Conservation (phyloP, 2,797 vertebrate genomes). For the Sebastolobus altivelis region DNA sequence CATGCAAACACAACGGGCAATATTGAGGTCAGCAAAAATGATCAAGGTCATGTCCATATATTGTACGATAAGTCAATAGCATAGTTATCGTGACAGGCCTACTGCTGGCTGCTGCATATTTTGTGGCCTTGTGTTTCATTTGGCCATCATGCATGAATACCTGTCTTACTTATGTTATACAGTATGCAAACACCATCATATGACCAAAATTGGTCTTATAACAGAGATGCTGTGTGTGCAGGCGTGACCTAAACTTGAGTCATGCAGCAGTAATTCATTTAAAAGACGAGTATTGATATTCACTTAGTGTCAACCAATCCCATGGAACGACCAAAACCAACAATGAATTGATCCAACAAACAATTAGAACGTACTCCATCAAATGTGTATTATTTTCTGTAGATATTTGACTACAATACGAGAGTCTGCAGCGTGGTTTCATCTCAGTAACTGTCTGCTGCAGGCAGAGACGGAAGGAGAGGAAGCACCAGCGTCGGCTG, state of each 20-base stretch:
- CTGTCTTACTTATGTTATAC: not conserved
- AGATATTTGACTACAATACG: not conserved
- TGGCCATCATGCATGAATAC: not conserved
- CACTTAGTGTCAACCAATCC: not conserved
- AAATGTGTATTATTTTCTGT: not conserved
- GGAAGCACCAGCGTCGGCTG: slow-evolving; percentile 91
- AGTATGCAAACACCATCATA: too few species aligned
- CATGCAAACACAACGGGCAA: too few species aligned
- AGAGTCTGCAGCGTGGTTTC: not conserved
- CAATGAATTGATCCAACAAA: not conserved
- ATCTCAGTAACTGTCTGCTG: not conserved
- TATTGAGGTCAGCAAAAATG: too few species aligned
- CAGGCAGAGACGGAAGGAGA: slow-evolving; percentile 94
- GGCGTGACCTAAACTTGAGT: not conserved
- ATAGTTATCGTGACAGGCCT: too few species aligned
- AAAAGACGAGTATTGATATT: too few species aligned
- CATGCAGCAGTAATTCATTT: not conserved
- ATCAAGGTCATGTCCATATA: too few species aligned
- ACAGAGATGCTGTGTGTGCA: not conserved
- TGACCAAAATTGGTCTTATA: too few species aligned
- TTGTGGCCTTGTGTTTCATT: not conserved
- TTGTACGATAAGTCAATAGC: too few species aligned
- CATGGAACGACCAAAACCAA: not conserved
- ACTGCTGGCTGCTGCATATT: not conserved
- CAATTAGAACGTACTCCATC: not conserved